Evolutionary conservation across 2,113 vertebrate genomes (phyloP).

Genomic region (Picathartes gymnocephalus): DNA sequence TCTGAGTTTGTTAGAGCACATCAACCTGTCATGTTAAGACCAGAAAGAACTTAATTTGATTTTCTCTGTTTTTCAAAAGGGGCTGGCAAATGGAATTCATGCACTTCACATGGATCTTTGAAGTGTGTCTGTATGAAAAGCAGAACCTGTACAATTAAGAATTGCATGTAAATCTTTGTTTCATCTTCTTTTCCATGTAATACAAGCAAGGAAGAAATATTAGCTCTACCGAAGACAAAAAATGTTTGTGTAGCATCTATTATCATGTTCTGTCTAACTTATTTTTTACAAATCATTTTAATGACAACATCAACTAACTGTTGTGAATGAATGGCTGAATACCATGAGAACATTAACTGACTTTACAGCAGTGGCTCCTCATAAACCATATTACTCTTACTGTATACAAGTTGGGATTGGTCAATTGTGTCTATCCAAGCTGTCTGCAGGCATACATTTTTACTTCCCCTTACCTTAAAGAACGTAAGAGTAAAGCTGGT

Average conservation of each 20-base stretch:
- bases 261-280: not conserved
- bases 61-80: not conserved
- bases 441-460: not conserved
- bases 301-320: not conserved
- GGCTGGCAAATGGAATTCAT: not conserved
- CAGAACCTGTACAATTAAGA: not conserved
- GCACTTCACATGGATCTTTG: not conserved
- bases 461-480: not conserved
- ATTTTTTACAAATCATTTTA: not conserved
- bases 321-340: not conserved
- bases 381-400: not conserved
- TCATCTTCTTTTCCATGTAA: not conserved
- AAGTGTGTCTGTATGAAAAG: not conserved
- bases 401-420: not conserved
- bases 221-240: not conserved
- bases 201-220: not conserved
- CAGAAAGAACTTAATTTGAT: not conserved
- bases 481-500: not conserved
- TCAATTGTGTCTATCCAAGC: not conserved
- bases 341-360: not conserved
- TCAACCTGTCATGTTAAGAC: not conserved
- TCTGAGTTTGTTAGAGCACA: not conserved
- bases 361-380: not conserved
- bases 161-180: not conserved
- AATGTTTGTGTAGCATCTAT: not conserved